Evolutionary conservation across 2,797 vertebrate genomes (phyloP).

Genomic region (Fistularia tabacaria): DNA sequence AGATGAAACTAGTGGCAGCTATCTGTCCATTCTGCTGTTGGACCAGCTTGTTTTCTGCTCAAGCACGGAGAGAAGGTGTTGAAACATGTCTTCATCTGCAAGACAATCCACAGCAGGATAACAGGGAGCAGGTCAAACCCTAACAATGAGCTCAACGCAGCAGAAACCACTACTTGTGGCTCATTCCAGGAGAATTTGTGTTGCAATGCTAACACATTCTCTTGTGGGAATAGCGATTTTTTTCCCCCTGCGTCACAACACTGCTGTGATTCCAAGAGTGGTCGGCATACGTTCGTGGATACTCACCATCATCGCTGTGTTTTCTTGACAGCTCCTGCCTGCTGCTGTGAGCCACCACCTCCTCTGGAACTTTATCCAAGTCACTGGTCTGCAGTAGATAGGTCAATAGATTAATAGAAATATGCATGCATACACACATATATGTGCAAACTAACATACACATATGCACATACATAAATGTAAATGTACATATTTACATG

Average conservation of each 20-base stretch:
- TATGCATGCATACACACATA: background rate
- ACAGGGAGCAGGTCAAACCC: background rate
- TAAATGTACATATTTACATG: no score
- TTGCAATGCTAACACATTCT: conserved; percentile 19
- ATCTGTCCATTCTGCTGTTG: no score
- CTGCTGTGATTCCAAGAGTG: conserved; percentile 33
- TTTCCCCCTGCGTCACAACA: conserved; percentile 19
- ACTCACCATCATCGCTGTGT: conserved; percentile 89
- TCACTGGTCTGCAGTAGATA: conserved; percentile 80
- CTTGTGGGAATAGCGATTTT: conserved; percentile 15
- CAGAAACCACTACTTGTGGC: background rate
- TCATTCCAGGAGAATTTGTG: conserved; percentile 28
- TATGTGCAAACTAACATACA: no score
- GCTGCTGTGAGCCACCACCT: conserved; percentile 77
- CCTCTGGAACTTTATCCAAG: conserved; percentile 89
- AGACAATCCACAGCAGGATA: conserved; percentile 5
- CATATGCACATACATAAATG: no score
- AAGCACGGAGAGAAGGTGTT: no score
- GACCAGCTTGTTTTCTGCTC: no score
- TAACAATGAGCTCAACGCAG: no score
- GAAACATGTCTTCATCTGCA: no score
- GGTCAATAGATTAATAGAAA: background rate
- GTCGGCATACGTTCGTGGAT: conserved; percentile 10
- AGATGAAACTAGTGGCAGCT: no score
- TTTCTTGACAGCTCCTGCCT: conserved; percentile 79